These are phyloP conservation scores for Lepas anatifera DNA, from an alignment of 2,888 invertebrate genomes.

Conservation along the genomic window DNA sequence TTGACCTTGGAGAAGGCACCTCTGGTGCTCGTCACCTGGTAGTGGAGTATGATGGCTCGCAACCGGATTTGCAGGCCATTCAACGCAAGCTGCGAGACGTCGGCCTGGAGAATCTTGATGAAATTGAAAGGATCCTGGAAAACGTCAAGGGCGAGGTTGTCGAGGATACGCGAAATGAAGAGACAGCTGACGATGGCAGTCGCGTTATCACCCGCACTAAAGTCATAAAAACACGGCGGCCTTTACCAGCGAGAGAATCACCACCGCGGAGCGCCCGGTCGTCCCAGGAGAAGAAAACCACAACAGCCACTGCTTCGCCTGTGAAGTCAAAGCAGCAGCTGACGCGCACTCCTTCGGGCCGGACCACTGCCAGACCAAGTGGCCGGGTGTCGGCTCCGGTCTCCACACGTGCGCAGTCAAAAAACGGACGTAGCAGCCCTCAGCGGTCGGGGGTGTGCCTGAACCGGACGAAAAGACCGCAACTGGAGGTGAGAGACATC, in stretches of 20 bases:
- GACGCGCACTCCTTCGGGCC: not conserved
- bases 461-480: not conserved
- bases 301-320: too few relatives aligned
- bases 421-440: slow-evolving; percentile 4
- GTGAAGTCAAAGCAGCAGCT: not conserved
- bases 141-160: not conserved
- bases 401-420: not conserved
- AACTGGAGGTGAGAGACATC: too few relatives aligned
- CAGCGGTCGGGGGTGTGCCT: not conserved
- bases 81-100: not conserved
- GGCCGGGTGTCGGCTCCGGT: not conserved
- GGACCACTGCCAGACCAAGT: not conserved
- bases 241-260: not conserved
- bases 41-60: not conserved
- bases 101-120: not conserved
- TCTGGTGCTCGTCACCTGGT: not conserved
- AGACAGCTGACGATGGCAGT: not conserved
- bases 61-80: not conserved
- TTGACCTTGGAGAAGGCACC: not conserved
- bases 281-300: not conserved
- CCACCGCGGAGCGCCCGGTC: not conserved
- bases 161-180: not conserved
- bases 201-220: not conserved
- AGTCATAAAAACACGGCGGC: not conserved
- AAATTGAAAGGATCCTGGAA: not conserved